A percentile compares a stretch with the other conserved stretches of the same genome.
Evolutionary conservation across 1,140 invertebrate species (phyloP).

Genomic region (Dysdera silvatica): DNA sequence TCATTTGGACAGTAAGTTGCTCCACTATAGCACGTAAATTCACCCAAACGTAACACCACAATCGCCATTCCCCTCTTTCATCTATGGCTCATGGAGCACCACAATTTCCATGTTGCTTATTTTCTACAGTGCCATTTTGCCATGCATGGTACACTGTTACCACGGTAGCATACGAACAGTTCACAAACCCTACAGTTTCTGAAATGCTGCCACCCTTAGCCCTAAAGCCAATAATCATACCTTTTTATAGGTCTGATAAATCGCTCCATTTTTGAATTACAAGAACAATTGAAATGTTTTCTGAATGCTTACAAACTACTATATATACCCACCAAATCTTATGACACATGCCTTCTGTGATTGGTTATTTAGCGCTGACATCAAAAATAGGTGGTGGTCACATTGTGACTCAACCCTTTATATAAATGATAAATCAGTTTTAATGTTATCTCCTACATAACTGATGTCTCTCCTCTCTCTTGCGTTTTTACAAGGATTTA

Average conservation of each 20-base stretch:
- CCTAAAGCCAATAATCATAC: background rate
- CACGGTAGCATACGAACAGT: background rate
- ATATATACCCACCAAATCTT: too few species aligned
- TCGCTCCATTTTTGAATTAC: background rate
- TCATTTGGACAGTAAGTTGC: background rate
- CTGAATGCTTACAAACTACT: background rate
- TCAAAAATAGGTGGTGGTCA: too few species aligned
- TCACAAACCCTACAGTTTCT: background rate
- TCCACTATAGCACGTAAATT: background rate
- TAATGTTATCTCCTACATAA: too few species aligned
- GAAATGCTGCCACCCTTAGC: background rate
- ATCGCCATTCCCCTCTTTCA: background rate
- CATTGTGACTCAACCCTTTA: too few species aligned
- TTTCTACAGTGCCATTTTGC: background rate
- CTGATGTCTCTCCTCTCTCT: too few species aligned
- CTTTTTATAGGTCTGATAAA: background rate
- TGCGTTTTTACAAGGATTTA: too few species aligned
- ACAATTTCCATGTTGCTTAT: background rate
- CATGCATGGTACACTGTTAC: background rate
- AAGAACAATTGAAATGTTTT: background rate
- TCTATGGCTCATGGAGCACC: background rate
- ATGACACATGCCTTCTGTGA: too few species aligned
- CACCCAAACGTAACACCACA: background rate
- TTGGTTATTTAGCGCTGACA: too few species aligned
- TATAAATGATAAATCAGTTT: too few species aligned